phyloP scores from a whole-genome alignment of 2,888 invertebrate genomes.

The Zygogramma bicolorata region DNA sequence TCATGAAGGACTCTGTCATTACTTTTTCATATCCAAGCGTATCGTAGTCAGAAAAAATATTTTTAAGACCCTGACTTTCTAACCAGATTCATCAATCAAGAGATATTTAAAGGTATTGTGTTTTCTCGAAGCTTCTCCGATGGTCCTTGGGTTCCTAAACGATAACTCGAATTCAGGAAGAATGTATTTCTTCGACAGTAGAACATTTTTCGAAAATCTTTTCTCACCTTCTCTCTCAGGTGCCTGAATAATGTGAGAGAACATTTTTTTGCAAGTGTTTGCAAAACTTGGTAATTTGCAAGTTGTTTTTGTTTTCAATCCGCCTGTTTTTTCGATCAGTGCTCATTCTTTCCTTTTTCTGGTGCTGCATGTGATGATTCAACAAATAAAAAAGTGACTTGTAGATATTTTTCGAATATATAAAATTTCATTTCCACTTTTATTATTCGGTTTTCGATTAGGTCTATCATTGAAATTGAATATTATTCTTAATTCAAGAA shows the following conservation, averaged over 20 bases:
- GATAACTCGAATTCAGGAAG: neutral
- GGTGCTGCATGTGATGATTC: neutral
- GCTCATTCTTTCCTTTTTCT: neutral
- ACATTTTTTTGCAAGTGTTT: constrained; percentile 5
- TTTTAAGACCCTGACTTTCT: neutral
- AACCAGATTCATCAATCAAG: constrained; percentile 3
- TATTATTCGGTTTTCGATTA: neutral
- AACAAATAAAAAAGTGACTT: neutral
- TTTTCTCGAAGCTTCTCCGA: constrained; percentile 11
- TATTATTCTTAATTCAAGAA: too few relatives aligned
- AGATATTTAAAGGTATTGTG: neutral
- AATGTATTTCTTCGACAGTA: neutral
- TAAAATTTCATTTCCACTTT: neutral
- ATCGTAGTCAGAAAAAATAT: constrained; percentile 1
- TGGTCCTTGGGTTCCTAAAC: neutral
- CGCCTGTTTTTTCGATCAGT: neutral
- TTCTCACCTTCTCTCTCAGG: neutral
- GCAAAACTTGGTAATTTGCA: neutral
- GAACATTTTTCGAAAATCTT: constrained; percentile 2
- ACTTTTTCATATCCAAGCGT: constrained; percentile 4
- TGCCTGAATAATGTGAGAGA: neutral
- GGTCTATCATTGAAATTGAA: neutral
- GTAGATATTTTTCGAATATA: too few relatives aligned
- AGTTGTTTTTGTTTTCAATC: neutral
- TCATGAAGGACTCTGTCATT: constrained; percentile 14